These are phyloP conservation scores for Suncus etruscus DNA, from an alignment of 2,113 vertebrate genomes.

Conservation along the genomic window DNA sequence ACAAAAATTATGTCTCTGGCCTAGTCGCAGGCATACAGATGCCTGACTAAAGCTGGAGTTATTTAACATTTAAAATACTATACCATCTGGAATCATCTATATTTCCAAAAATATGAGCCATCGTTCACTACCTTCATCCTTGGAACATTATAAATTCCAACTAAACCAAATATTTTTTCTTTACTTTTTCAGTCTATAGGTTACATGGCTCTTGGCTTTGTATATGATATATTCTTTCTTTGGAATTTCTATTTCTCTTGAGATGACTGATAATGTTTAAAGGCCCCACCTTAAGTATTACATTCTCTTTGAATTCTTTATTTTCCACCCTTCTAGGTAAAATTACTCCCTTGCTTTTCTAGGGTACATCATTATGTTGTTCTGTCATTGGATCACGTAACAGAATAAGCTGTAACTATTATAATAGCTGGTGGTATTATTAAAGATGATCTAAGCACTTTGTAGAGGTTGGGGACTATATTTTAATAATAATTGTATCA, in stretches of 20 bases:
- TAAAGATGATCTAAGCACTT: not conserved
- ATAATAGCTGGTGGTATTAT: not conserved
- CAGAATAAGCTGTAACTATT: not conserved
- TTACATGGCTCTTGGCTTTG: not conserved
- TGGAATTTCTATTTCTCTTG: not conserved
- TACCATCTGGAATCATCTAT: not conserved
- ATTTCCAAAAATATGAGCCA: not conserved
- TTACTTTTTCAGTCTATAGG: not conserved
- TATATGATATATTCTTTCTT: not conserved
- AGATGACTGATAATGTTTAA: not conserved
- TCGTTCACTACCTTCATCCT: not conserved
- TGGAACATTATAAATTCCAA: not conserved
- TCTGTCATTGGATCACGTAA: not conserved
- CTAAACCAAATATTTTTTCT: not conserved
- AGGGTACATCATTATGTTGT: not conserved
- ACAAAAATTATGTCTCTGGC: not conserved
- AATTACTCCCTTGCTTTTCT: not conserved
- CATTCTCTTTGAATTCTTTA: not conserved
- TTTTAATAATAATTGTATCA: not conserved
- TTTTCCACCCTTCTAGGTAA: not conserved
- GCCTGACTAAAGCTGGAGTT: not conserved
- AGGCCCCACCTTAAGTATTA: not conserved
- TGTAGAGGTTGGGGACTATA: not conserved
- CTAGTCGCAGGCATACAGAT: not conserved
- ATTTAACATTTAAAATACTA: not conserved